phyloP scores from a whole-genome alignment of 2,888 invertebrate genomes.

The Mesorhabditis spiculigera region DNA sequence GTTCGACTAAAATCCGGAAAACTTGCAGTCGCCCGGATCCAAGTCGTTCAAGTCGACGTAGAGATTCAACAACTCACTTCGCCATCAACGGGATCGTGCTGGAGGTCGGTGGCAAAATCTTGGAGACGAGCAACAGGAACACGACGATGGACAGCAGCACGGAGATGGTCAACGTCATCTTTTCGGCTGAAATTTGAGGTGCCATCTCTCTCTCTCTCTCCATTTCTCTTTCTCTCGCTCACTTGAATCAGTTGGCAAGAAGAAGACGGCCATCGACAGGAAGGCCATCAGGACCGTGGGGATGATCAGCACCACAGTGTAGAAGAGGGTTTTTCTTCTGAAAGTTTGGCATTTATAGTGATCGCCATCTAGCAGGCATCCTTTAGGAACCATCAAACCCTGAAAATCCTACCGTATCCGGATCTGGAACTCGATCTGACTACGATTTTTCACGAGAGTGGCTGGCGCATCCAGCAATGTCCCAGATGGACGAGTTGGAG shows the following conservation, averaged over 20 bases:
- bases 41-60: too few species aligned
- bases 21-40: too few species aligned
- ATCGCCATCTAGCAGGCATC: neutral
- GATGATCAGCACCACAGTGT: slow-evolving; percentile 97
- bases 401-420: slow-evolving; percentile 30
- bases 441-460: slow-evolving; percentile 59
- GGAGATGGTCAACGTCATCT: slow-evolving; percentile 80
- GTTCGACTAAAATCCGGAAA: too few species aligned
- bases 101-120: slow-evolving; percentile 97
- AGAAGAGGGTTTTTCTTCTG: slow-evolving; percentile 92
- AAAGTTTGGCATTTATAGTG: neutral
- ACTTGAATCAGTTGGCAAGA: slow-evolving; percentile 82
- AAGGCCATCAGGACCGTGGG: slow-evolving; percentile 98
- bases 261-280: slow-evolving; percentile 83
- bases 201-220: too few species aligned
- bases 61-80: slow-evolving; percentile 64
- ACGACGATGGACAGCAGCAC: slow-evolving; percentile 98
- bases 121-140: slow-evolving; percentile 94
- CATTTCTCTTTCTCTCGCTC: neutral
- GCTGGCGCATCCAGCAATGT: slow-evolving; percentile 76
- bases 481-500: slow-evolving; percentile 99
- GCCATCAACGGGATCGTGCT: slow-evolving; percentile 95
- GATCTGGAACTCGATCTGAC: slow-evolving; percentile 53
- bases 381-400: neutral
- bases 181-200: slow-evolving; percentile 72